A percentile compares a stretch with the other conserved stretches of the same genome.
These are phyloP conservation scores for Eubasilissa splendida DNA, from an alignment of 2,888 invertebrate species.

Conservation along the genomic window DNA sequence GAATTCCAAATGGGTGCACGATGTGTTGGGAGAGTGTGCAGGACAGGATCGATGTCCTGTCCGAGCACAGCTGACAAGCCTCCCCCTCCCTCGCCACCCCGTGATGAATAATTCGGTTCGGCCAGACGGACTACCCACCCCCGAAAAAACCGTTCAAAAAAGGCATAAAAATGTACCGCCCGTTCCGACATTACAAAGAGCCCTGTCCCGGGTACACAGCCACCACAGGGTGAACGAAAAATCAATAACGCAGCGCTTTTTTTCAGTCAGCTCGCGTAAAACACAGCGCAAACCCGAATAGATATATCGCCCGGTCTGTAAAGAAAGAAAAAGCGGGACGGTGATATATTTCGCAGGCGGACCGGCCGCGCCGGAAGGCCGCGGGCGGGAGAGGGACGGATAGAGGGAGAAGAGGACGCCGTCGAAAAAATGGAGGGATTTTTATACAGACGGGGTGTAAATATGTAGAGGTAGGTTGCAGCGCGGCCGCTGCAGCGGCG, in stretches of 20 bases:
- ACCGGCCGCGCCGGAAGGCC: constrained; percentile 28
- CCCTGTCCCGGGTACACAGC: constrained; percentile 51
- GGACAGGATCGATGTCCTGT: constrained; percentile 41
- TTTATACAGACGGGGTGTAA: constrained; percentile 59
- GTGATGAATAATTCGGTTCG: constrained; percentile 57
- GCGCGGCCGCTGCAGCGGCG: constrained; percentile 50
- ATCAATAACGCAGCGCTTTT: constrained; percentile 76
- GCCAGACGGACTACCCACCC: constrained; percentile 55
- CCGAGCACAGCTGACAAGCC: constrained; percentile 43
- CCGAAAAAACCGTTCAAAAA: constrained; percentile 49
- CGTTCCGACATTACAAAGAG: constrained; percentile 57
- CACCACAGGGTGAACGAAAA: constrained; percentile 64
- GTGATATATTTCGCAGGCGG: constrained; percentile 54
- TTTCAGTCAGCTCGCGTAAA: constrained; percentile 70
- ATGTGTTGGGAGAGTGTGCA: neutral
- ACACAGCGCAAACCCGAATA: constrained; percentile 62
- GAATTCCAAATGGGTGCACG: neutral
- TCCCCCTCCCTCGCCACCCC: constrained; percentile 25
- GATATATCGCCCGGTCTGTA: constrained; percentile 56
- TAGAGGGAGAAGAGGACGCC: constrained; percentile 55
- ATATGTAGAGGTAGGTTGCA: constrained; percentile 59
- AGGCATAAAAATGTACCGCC: constrained; percentile 45
- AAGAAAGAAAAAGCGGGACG: constrained; percentile 56
- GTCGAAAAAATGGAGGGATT: constrained; percentile 59
- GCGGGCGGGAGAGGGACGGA: constrained; percentile 47